Evolutionary conservation across 1,140 invertebrate genomes (phyloP).

Genomic region (Apis cerana): DNA sequence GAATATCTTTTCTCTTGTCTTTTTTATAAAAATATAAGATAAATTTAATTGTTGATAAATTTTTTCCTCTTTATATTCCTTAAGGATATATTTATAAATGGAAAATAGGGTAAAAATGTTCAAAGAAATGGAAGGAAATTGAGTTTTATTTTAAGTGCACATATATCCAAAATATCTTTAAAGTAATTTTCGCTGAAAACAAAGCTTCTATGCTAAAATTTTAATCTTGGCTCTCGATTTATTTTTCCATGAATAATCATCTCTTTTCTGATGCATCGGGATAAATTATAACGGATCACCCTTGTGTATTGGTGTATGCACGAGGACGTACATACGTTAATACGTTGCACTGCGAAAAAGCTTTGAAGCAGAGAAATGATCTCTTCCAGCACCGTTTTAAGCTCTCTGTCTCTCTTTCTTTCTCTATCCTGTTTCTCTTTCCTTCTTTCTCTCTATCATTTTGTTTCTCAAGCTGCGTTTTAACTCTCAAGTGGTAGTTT

Average conservation of each 20-base stretch:
- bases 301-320: conserved; percentile 32
- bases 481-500: conserved; percentile 48
- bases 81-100: too few relatives aligned
- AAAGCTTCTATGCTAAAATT: not conserved
- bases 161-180: not conserved
- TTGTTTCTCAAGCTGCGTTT: not conserved
- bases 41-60: too few relatives aligned
- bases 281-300: not conserved
- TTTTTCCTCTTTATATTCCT: not conserved
- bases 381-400: conserved; percentile 46
- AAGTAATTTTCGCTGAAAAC: not conserved
- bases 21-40: too few relatives aligned
- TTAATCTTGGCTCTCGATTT: not conserved
- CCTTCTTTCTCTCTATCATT: conserved; percentile 1
- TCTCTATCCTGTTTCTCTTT: not conserved
- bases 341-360: conserved; percentile 39
- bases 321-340: conserved; percentile 23
- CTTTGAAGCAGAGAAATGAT: conserved; percentile 52
- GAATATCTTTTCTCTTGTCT: too few relatives aligned
- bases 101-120: not conserved
- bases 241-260: not conserved
- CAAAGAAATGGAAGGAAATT: not conserved
- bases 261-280: not conserved
- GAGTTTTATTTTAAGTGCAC: not conserved
- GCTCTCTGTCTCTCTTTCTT: conserved; percentile 4